Evolutionary conservation across 2,888 invertebrate species (phyloP), one percentile per base, ranked within the genome.

Genomic region (Arge pagana): DNA sequence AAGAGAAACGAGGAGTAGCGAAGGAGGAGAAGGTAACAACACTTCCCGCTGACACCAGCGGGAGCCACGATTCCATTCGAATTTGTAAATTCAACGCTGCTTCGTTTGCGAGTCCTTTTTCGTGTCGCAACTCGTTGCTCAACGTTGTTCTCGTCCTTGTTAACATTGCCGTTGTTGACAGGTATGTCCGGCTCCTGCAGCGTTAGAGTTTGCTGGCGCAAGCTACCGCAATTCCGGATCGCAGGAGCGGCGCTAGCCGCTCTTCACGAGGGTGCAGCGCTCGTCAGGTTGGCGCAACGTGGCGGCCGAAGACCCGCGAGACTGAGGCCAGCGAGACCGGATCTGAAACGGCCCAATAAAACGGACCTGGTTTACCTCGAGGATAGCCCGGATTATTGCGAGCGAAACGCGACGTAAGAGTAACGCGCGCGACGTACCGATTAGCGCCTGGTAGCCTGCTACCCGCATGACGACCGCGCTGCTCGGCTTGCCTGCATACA

Each of bases 311-410:
- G 83, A 60, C 81, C 84, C 52, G 84, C 88, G 60, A 87, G 89
- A 68, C 78, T 92, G 48, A 82, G 88, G 65, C 89, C 90, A 0
- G 77, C 87, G 36, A 86, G 86, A 67, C 82, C 86, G 18, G 90
- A 90, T 58, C 83, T 90, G 77, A 92, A 92, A 77, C 89, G 89
- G 71, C 93, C 93, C 1, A 90, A 90, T 67, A 90, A 91, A 76
- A 89, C 89, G n/a, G 95, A 95, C 77, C 80, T 95, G 62, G 92
- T 95, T 11, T 95, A 88, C 72, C 78, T 95, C 64, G 90, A 93
- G 68, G 90, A 93, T 67, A 94, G 94, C 13, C 94, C 94, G 0
- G 92, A 94, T 77, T 95, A 93, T 73, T 95, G 95, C 74, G 90
- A 93, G 76, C 83, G 85, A 52, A 90, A 94, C 77, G 84, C 88